phyloP scores from a whole-genome alignment of 37 sponge, comb jelly and placozoan genomes.

The Amphimedon queenslandica region DNA sequence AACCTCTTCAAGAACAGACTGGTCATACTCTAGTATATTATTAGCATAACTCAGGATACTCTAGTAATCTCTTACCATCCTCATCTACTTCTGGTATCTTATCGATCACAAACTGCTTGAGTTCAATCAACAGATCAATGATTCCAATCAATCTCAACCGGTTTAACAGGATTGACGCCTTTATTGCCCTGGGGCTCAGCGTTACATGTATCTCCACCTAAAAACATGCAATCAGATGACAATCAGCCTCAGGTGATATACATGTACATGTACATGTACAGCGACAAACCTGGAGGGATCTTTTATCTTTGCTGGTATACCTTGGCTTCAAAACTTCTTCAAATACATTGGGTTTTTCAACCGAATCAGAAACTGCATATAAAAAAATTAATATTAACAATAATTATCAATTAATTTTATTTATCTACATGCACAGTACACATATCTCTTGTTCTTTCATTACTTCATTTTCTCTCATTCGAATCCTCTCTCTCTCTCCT shows the following conservation, averaged over 20 bases:
- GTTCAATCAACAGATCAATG: slow-evolving; percentile 66
- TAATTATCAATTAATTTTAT: no score
- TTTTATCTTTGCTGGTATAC: no score
- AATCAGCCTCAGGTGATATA: no score
- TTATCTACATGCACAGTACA: no score
- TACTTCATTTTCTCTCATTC: no score
- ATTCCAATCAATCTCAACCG: slow-evolving; percentile 72
- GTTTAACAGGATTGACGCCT: slow-evolving; percentile 73
- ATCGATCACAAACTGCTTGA: slow-evolving; percentile 70
- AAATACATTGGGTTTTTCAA: slow-evolving; percentile 72
- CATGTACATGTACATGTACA: no score
- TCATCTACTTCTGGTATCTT: slow-evolving; percentile 38
- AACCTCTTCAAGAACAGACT: slow-evolving; percentile 11
- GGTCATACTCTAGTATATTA: slow-evolving; percentile 1
- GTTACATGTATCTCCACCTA: slow-evolving; percentile 72
- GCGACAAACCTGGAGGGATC: no score
- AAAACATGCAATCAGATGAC: no score
- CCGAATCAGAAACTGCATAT: slow-evolving; percentile 42
- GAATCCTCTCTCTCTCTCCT: no score
- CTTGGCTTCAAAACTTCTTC: slow-evolving; percentile 43
- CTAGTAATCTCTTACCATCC: slow-evolving; percentile 9
- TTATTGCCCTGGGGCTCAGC: slow-evolving; percentile 51
- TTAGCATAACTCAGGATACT: no score
- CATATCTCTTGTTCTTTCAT: no score
- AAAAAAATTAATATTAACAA: no score